Evolutionary conservation across 2,797 vertebrate species (phyloP).

Genomic region (Aythya fuligula): DNA sequence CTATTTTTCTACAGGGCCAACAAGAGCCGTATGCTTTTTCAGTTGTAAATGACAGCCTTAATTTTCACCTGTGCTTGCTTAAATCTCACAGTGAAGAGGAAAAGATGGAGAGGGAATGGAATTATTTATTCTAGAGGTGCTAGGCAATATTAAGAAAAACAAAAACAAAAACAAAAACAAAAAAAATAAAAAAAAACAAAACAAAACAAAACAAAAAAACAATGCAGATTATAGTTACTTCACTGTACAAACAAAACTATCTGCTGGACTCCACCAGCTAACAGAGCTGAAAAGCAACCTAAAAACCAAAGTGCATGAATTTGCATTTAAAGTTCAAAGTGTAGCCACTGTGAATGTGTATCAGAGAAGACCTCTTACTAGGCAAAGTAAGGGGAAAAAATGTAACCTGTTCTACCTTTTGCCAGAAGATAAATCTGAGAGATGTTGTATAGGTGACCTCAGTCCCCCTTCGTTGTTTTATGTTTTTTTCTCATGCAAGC

Average conservation of each 20-base stretch:
- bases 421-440: neutral
- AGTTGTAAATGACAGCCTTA: conserved; percentile 18
- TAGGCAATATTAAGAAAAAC: neutral
- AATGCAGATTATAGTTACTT: neutral
- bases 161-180: neutral
- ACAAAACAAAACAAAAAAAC: neutral
- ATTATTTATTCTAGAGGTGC: neutral
- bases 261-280: neutral
- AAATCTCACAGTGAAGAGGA: neutral
- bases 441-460: neutral
- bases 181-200: neutral
- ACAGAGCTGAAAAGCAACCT: neutral
- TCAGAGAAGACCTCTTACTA: neutral
- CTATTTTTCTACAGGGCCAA: conserved; percentile 24
- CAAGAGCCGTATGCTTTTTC: conserved; percentile 7
- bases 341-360: neutral
- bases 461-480: neutral
- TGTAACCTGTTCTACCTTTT: neutral
- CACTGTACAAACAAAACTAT: neutral
- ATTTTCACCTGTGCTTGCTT: conserved; percentile 50
- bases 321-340: neutral
- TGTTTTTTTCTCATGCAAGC: neutral
- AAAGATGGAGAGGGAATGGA: neutral
- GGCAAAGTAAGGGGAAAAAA: neutral
- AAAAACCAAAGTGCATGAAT: neutral